phyloP scores from a whole-genome alignment of 1,140 invertebrate species.

The Drosophila grimshawi region DNA sequence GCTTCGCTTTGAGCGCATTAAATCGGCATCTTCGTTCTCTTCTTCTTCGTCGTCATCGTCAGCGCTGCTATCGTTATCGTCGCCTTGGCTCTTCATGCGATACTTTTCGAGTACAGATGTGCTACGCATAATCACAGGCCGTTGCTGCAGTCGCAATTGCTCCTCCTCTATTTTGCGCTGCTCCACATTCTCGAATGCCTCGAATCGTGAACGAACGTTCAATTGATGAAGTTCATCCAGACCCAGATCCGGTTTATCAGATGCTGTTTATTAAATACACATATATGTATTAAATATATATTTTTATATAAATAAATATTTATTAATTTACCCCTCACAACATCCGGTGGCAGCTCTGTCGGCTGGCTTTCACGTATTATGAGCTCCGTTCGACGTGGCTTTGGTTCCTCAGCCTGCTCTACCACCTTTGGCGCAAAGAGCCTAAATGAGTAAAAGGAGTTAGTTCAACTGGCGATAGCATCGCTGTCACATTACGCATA shows the following conservation, averaged over 20 bases:
- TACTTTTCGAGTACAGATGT: conserved; percentile 86
- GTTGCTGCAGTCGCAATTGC: background rate
- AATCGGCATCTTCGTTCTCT: conserved; percentile 84
- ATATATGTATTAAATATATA: too few species aligned
- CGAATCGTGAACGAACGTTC: conserved; percentile 94
- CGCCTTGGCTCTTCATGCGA: conserved; percentile 48
- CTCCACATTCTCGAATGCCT: conserved; percentile 91
- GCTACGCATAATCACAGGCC: conserved; percentile 87
- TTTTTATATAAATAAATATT: background rate
- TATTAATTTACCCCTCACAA: conserved; percentile 87
- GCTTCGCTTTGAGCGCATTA: conserved; percentile 82
- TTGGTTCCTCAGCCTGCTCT: conserved; percentile 89
- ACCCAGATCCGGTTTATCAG: conserved; percentile 94
- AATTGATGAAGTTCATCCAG: conserved; percentile 92
- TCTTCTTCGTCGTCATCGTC: conserved; percentile 49
- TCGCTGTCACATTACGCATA: background rate
- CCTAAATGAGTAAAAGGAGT: background rate
- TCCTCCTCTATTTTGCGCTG: conserved; percentile 63
- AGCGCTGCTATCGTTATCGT: conserved; percentile 35
- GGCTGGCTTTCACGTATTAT: conserved; percentile 97
- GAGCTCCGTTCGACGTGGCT: conserved; percentile 91
- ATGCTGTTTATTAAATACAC: conserved; percentile 85
- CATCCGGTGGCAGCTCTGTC: conserved; percentile 94
- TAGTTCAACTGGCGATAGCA: too few species aligned
- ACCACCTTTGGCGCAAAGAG: conserved; percentile 96